A percentile compares a stretch with the other conserved stretches of the same genome.
Evolutionary conservation across 2,888 invertebrate species (phyloP).

Genomic region (Cataglyphis rosenhaueri): DNA sequence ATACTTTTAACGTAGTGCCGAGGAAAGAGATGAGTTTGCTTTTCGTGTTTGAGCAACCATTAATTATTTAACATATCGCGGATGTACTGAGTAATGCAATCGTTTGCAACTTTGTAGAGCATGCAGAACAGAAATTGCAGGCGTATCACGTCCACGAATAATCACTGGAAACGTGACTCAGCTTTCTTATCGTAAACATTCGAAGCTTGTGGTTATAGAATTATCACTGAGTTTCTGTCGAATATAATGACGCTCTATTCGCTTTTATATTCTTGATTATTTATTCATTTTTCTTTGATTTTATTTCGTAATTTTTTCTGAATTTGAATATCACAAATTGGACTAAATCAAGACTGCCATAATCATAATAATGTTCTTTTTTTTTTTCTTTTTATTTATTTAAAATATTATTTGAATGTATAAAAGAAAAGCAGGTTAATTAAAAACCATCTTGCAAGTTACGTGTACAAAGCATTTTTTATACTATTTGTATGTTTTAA

Average conservation of each 20-base stretch:
- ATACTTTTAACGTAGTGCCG: background rate
- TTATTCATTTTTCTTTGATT: background rate
- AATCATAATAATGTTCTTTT: too few species aligned
- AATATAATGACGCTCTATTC: background rate
- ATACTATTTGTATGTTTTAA: background rate
- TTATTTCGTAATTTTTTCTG: background rate
- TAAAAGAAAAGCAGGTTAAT: background rate
- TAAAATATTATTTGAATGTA: background rate
- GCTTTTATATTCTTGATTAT: background rate
- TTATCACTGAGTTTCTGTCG: background rate
- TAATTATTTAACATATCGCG: background rate
- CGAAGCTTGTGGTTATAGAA: background rate
- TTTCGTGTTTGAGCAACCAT: background rate
- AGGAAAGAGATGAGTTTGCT: background rate
- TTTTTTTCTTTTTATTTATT: background rate
- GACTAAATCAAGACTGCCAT: background rate
- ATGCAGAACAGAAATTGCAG: background rate
- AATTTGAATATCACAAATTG: background rate
- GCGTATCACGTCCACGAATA: background rate
- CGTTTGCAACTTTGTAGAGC: background rate
- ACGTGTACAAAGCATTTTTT: background rate
- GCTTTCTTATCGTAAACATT: constrained; percentile 2
- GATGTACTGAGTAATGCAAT: constrained; percentile 15
- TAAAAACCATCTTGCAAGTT: background rate
- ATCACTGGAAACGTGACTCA: constrained; percentile 29